Evolutionary conservation across 2,113 vertebrate species (phyloP).

Genomic region (Lophochroa leadbeateri): DNA sequence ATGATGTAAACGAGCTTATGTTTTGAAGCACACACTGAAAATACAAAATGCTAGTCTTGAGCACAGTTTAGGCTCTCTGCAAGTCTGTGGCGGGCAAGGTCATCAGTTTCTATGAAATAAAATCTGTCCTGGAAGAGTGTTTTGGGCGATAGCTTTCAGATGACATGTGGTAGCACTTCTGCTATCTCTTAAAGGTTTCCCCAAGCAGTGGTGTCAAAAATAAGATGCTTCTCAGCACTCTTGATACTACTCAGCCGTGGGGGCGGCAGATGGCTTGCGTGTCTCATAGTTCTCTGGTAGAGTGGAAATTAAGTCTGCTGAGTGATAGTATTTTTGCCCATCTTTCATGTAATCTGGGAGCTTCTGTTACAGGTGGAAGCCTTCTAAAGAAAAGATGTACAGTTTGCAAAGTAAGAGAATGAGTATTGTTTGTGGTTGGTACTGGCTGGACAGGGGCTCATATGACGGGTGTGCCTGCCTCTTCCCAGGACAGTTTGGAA

Average conservation of each 20-base stretch:
- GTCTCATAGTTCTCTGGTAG: not conserved
- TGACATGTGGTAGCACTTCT: not conserved
- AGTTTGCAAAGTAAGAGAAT: not conserved
- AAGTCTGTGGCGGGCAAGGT: not conserved
- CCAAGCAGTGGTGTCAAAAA: not conserved
- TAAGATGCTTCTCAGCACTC: not conserved
- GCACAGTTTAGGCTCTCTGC: not conserved
- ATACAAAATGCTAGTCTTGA: not conserved
- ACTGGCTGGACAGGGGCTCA: not conserved
- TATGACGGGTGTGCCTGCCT: not conserved
- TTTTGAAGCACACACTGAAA: not conserved
- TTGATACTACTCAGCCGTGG: not conserved
- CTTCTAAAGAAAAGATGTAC: accelerated
- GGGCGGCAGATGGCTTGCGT: not conserved
- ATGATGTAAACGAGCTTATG: not conserved
- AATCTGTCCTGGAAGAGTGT: not conserved
- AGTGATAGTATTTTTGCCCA: not conserved
- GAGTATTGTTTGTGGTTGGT: accelerated
- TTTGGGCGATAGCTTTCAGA: not conserved
- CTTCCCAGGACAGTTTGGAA: not conserved
- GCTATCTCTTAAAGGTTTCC: not conserved
- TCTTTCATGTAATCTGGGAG: not conserved
- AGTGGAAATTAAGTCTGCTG: not conserved
- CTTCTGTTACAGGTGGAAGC: accelerated
- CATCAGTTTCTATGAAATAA: not conserved